Evolutionary conservation across 1,140 invertebrate species (phyloP), one percentile per base, ranked within the genome.

Genomic region (Akabosia matsudoensis): DNA sequence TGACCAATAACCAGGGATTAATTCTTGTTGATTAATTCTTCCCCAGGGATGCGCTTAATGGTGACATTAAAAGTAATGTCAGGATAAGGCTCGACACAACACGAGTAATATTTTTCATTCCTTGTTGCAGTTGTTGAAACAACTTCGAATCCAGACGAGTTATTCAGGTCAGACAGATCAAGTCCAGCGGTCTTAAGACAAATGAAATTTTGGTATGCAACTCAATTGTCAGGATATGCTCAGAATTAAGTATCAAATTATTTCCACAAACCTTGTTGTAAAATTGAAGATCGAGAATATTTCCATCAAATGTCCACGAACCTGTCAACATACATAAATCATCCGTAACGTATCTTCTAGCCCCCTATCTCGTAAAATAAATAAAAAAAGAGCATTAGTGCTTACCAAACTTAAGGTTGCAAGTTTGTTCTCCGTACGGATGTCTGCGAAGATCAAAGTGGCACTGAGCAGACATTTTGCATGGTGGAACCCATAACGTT

Each of bases 401-500:
- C n/a, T n/a, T n/a, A n/a, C n/a, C 61, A 67, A 67, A 67, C 30
- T 67, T 67, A 30, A 67, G 61, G 3, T 2, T 67, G 28, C 61
- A 67, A 30, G 28, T 31, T 22, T 67, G 61, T 31, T 30, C 24
- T 31, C 30, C 30, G 10, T 70, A 73, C 18, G 75, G 76, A 16
- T 34, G 33, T 1, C n/a, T 67, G 7, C 56, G 28, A 7, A 80
- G 45, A 31, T 45, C 74, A 18, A 74, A 24, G 30, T 28, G 26
- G 33, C 77, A 80, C 14, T 73, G 4, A 0, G 77, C 13, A 37
- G 2, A 64, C 3, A 80, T 7, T 4, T 74, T 52, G 37, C 79
- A 80, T 2, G 79, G 70, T 45, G 79, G 79, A 24, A 80, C 77
- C 75, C 75, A 80, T 0, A 79, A 33, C 54, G 79, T 74, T 2